Percentiles rank a stretch among this genome's conserved stretches.
Conservation (phyloP, 2,113 vertebrate genomes). For the Eira barbara region DNA sequence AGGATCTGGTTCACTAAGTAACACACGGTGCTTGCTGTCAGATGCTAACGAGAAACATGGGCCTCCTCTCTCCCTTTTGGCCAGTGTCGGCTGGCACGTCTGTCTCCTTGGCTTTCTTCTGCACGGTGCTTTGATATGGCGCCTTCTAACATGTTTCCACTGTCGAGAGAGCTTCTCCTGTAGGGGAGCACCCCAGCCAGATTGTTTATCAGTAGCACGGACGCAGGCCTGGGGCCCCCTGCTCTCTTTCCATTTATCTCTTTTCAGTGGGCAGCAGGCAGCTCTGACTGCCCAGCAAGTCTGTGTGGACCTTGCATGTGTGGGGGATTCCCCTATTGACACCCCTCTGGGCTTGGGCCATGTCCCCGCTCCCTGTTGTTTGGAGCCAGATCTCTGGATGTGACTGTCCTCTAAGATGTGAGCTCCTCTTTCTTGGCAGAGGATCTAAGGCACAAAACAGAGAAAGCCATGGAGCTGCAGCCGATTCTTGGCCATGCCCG, state of each 20-base stretch:
- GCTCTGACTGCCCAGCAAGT: background rate
- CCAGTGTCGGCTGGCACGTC: fast-evolving
- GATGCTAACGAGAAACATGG: background rate
- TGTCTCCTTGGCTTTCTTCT: background rate
- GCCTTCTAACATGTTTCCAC: background rate
- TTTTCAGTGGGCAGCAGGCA: background rate
- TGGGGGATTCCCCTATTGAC: background rate
- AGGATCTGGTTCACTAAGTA: constrained; percentile 23
- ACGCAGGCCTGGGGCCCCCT: background rate
- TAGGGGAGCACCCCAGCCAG: background rate
- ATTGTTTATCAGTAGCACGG: background rate
- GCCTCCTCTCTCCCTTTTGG: background rate
- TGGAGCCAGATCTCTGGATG: background rate
- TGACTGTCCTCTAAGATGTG: background rate
- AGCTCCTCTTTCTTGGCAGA: background rate
- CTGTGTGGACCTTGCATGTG: background rate
- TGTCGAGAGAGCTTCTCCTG: background rate
- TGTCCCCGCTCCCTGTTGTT: background rate
- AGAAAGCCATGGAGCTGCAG: fast-evolving
- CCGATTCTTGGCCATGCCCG: background rate
- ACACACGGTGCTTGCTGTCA: background rate
- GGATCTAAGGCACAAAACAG: fast-evolving
- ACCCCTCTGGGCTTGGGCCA: background rate
- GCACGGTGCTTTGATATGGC: background rate
- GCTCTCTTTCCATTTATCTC: background rate